These are phyloP conservation scores for Syndactyla subalaris DNA, from an alignment of 2,797 vertebrate species.

Conservation along the genomic window DNA sequence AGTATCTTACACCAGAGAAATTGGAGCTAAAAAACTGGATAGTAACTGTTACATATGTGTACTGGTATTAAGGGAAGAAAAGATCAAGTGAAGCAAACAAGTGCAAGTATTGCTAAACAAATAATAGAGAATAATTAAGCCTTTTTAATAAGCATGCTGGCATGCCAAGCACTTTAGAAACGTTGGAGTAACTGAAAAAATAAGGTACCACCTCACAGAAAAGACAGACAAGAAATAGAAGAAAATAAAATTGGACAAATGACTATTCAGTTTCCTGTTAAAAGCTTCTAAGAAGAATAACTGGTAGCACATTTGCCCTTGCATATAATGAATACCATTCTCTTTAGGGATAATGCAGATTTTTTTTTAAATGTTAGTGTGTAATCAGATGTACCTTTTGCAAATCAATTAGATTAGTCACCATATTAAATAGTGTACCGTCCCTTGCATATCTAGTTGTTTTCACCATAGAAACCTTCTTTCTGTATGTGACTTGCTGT, in stretches of 20 bases:
- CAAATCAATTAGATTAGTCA: neutral
- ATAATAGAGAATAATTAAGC: neutral
- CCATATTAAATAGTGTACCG: neutral
- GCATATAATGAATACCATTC: neutral
- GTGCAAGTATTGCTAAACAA: slow-evolving; percentile 9
- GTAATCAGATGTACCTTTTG: neutral
- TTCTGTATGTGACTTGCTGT: neutral
- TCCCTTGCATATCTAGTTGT: neutral
- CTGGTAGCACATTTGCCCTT: neutral
- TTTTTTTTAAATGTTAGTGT: neutral
- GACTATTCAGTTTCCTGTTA: neutral
- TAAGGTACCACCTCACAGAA: neutral
- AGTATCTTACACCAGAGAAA: slow-evolving; percentile 19
- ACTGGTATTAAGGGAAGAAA: slow-evolving; percentile 21
- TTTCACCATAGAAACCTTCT: neutral
- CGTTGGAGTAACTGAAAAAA: neutral
- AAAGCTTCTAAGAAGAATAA: neutral
- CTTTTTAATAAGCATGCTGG: neutral
- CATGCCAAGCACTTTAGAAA: neutral
- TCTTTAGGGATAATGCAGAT: neutral
- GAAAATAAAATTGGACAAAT: neutral
- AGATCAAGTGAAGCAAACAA: slow-evolving; percentile 18
- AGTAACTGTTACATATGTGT: slow-evolving; percentile 34
- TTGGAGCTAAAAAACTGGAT: slow-evolving; percentile 21
- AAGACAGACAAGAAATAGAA: neutral